A percentile compares a stretch with the other conserved stretches of the same genome.
Evolutionary conservation across 1,140 invertebrate genomes (phyloP).

Genomic region (Hyles vespertilio): DNA sequence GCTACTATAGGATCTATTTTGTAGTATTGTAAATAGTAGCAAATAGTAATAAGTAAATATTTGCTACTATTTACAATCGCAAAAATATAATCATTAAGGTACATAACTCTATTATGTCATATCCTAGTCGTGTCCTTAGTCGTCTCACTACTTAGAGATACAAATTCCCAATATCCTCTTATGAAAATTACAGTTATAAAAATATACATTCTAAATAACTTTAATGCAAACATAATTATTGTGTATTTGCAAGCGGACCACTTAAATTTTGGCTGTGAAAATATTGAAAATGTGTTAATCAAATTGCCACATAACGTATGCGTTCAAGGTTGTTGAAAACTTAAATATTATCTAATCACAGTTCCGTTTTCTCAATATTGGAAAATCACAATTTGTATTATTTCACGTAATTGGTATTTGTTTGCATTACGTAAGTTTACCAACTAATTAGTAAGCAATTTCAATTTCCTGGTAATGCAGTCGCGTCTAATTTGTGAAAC

Average conservation of each 20-base stretch:
- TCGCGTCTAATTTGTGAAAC: constrained; percentile 1
- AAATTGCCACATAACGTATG: constrained; percentile 43
- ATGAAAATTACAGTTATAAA: not conserved
- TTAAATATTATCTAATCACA: constrained; percentile 43
- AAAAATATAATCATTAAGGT: too few species aligned
- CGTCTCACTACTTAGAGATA: too few species aligned
- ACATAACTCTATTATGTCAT: too few species aligned
- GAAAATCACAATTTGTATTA: constrained; percentile 13
- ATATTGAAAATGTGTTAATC: constrained; percentile 45
- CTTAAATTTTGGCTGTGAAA: constrained; percentile 28
- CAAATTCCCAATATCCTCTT: too few species aligned
- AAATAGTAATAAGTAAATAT: too few species aligned
- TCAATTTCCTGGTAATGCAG: constrained; percentile 5
- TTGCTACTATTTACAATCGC: too few species aligned
- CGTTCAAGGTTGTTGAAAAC: constrained; percentile 32
- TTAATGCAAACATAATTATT: constrained; percentile 12
- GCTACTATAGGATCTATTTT: too few species aligned
- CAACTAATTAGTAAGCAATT: constrained; percentile 17
- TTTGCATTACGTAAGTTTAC: constrained; percentile 13
- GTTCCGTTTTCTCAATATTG: constrained; percentile 34
- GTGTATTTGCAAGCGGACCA: constrained; percentile 9
- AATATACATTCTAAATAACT: constrained; percentile 1
- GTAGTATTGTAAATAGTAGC: too few species aligned
- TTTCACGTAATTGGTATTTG: constrained; percentile 13
- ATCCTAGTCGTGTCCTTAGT: too few species aligned